phyloP scores from a whole-genome alignment of 2,113 vertebrate genomes.

The Halichoerus grypus region DNA sequence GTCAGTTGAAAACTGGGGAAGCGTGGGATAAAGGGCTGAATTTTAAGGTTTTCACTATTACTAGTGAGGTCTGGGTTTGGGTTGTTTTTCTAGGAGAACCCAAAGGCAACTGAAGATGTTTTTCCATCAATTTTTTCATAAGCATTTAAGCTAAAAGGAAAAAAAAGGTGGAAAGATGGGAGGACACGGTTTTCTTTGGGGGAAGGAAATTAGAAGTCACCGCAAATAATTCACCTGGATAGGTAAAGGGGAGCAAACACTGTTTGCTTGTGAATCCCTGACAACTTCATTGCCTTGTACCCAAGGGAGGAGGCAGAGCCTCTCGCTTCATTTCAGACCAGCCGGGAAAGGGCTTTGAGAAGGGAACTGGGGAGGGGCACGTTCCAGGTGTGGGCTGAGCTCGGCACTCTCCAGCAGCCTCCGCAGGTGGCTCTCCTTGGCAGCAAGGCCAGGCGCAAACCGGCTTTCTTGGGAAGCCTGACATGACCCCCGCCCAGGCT shows the following conservation, averaged over 20 bases:
- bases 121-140: slow-evolving; percentile 73
- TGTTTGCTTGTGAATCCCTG: slow-evolving; percentile 29
- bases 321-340: not conserved
- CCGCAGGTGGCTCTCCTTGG: slow-evolving; percentile 69
- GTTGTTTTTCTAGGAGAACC: slow-evolving; percentile 75
- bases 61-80: slow-evolving; percentile 58
- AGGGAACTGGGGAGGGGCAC: not conserved
- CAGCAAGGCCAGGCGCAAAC: not conserved
- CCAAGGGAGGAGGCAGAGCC: not conserved
- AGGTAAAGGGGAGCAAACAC: slow-evolving; percentile 22
- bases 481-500: not conserved
- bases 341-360: not conserved
- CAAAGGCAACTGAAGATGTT: slow-evolving; percentile 74
- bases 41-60: slow-evolving; percentile 59
- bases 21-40: slow-evolving; percentile 11
- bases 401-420: not conserved
- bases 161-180: not conserved
- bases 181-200: slow-evolving; percentile 65
- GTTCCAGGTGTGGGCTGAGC: slow-evolving; percentile 50
- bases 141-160: slow-evolving; percentile 46
- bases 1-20: slow-evolving; percentile 55
- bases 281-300: not conserved
- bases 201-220: slow-evolving; percentile 70
- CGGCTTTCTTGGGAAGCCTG: slow-evolving; percentile 14
- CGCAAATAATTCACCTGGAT: slow-evolving; percentile 77